Conservation (phyloP, 2,797 vertebrate genomes). For the Apogon hyalosoma region DNA sequence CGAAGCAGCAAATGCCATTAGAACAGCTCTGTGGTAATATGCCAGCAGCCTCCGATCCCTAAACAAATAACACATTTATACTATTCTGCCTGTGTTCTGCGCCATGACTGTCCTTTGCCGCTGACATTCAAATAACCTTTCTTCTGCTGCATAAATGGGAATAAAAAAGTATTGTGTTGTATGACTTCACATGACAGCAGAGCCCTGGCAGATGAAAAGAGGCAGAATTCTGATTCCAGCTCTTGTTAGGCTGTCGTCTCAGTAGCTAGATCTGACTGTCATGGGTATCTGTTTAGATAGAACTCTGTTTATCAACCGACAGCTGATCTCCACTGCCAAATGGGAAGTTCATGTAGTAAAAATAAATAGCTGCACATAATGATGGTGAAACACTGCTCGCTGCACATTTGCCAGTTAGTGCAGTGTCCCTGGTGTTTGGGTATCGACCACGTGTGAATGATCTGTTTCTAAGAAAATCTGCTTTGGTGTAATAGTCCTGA, state of each 20-base stretch:
- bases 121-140: slow-evolving; percentile 86
- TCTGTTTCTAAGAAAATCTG: slow-evolving; percentile 29
- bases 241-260: slow-evolving; percentile 76
- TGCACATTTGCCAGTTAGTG: slow-evolving; percentile 37
- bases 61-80: slow-evolving; percentile 81
- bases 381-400: slow-evolving; percentile 31
- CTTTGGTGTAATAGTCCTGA: slow-evolving; percentile 27
- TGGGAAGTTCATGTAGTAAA: slow-evolving; percentile 46
- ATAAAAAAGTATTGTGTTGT: slow-evolving; percentile 73
- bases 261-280: slow-evolving; percentile 67
- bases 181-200: slow-evolving; percentile 68
- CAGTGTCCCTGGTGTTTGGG: slow-evolving; percentile 28
- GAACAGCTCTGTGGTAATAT: slow-evolving; percentile 61
- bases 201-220: slow-evolving; percentile 71
- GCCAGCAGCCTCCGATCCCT: slow-evolving; percentile 67
- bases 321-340: slow-evolving; percentile 71
- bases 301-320: slow-evolving; percentile 68
- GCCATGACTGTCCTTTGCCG: slow-evolving; percentile 70
- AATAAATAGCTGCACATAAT: slow-evolving; percentile 56
- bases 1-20: slow-evolving; percentile 64
- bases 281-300: slow-evolving; percentile 65
- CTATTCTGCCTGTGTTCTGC: slow-evolving; percentile 68
- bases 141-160: slow-evolving; percentile 73
- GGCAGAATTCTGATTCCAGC: slow-evolving; percentile 70
- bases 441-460: slow-evolving; percentile 34